These are phyloP conservation scores for Azorinus chamasolen DNA, from an alignment of 2,888 invertebrate species.

Conservation along the genomic window DNA sequence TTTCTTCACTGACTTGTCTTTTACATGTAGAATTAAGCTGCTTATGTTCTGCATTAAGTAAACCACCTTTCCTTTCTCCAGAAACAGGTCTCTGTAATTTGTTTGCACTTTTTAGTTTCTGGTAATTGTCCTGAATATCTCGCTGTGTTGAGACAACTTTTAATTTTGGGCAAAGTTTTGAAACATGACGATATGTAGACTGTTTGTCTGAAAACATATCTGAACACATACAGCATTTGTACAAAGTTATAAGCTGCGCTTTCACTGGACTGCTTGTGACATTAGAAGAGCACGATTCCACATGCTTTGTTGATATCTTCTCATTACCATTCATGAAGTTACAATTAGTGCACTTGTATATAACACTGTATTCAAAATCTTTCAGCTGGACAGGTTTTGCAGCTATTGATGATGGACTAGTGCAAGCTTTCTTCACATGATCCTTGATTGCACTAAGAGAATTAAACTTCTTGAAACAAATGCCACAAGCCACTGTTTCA, in stretches of 20 bases:
- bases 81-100: constrained; percentile 1
- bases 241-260: constrained; percentile 34
- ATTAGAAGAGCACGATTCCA: constrained; percentile 38
- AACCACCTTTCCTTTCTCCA: background rate
- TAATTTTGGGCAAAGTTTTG: constrained; percentile 52
- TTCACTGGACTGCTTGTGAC: constrained; percentile 18
- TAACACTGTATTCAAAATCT: constrained; percentile 37
- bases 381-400: background rate
- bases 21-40: background rate
- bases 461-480: constrained; percentile 63
- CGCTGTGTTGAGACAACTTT: constrained; percentile 32
- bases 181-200: constrained; percentile 46
- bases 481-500: constrained; percentile 58
- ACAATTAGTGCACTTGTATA: constrained; percentile 53
- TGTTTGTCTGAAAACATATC: constrained; percentile 51
- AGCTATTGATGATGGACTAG: constrained; percentile 4
- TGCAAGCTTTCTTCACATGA: constrained; percentile 67
- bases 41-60: too few relatives aligned
- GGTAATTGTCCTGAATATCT: constrained; percentile 33
- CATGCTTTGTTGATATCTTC: constrained; percentile 42
- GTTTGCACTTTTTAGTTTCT: constrained; percentile 21
- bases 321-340: constrained; percentile 46
- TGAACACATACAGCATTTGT: constrained; percentile 55
- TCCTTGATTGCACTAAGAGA: constrained; percentile 59
- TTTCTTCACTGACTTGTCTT: background rate